Evolutionary conservation across 2,113 vertebrate genomes (phyloP).

Genomic region (Oncorhynchus nerka): DNA sequence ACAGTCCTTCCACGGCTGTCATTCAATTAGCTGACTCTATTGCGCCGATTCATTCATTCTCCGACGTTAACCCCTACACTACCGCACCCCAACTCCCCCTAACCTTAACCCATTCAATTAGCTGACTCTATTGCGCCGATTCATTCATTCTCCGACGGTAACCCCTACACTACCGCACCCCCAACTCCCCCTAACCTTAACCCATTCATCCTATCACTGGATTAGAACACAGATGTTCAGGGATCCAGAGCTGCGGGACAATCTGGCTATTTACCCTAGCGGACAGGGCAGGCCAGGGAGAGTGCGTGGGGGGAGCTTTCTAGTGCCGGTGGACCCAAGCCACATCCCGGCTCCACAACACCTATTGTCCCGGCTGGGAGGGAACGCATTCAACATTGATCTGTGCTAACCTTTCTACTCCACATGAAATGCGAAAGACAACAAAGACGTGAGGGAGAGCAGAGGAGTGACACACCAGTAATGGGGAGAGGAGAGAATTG

Average conservation of each 20-base stretch:
- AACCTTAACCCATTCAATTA: conserved; percentile 46
- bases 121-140: conserved; percentile 49
- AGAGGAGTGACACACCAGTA: conserved; percentile 62
- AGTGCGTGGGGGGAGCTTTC: background rate
- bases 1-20: conserved; percentile 37
- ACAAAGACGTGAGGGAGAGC: conserved; percentile 67
- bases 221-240: background rate
- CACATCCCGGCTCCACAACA: conserved; percentile 33
- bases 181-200: background rate
- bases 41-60: conserved; percentile 25
- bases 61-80: too few species aligned
- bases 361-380: conserved; percentile 51
- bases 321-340: conserved; percentile 24
- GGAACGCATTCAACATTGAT: conserved; percentile 66
- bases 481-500: conserved; percentile 54
- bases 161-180: background rate
- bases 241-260: background rate
- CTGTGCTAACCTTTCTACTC: conserved; percentile 68
- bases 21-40: conserved; percentile 62
- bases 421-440: conserved; percentile 65
- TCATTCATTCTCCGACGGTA: background rate
- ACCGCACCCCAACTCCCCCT: background rate
- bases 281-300: too few species aligned
- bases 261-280: background rate
- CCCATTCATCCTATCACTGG: background rate